A percentile compares a stretch with the other conserved stretches of the same genome.
Evolutionary conservation across 2,888 invertebrate genomes (phyloP).

Genomic region (Parthenolecanium corni): DNA sequence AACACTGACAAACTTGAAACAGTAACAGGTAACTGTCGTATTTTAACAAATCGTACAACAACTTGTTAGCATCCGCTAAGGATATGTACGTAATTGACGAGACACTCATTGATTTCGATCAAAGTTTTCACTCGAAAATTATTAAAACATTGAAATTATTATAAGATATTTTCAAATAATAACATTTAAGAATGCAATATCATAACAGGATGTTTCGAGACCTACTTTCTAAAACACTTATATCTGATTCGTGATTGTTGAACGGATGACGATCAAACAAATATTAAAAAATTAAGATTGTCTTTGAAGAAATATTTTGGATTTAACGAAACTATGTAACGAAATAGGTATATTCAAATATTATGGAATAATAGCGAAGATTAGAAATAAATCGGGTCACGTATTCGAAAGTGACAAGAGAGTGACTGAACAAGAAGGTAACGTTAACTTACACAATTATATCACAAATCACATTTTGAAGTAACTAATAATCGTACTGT

Average conservation of each 20-base stretch:
- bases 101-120: neutral
- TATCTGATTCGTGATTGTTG: neutral
- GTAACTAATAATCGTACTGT: no score
- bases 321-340: neutral
- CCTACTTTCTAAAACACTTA: slow-evolving; percentile 19
- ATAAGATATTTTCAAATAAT: neutral
- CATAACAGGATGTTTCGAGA: slow-evolving; percentile 24
- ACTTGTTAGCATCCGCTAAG: neutral
- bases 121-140: neutral
- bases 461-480: no score
- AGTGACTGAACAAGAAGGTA: neutral
- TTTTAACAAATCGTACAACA: neutral
- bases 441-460: no score
- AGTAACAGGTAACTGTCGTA: no score
- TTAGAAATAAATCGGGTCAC: slow-evolving; percentile 20
- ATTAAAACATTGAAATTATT: neutral
- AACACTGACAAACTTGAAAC: no score
- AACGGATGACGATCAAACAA: no score
- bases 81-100: neutral
- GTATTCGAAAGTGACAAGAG: slow-evolving; percentile 23
- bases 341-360: neutral
- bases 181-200: neutral
- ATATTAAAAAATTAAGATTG: neutral
- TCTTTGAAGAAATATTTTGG: neutral
- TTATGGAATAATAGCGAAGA: neutral